A percentile compares a stretch with the other conserved stretches of the same genome.
Conservation (phyloP, 2,113 vertebrate genomes). For the Crotalus tigris region DNA sequence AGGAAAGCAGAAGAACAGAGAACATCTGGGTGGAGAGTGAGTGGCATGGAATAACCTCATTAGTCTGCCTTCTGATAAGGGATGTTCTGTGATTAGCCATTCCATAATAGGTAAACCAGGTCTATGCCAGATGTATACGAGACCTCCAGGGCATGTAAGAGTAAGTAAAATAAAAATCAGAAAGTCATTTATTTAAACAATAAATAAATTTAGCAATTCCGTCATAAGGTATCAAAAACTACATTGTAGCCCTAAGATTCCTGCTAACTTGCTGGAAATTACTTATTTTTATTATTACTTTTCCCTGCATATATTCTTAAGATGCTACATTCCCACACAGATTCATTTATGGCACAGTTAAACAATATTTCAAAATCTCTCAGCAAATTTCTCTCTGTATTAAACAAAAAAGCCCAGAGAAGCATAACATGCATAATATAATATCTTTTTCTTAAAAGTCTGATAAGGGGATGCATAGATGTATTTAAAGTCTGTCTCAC, state of each 20-base stretch:
- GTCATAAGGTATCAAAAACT: background rate
- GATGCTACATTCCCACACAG: background rate
- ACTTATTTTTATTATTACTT: background rate
- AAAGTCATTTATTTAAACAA: constrained; percentile 24
- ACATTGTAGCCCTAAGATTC: background rate
- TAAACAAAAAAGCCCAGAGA: constrained; percentile 1
- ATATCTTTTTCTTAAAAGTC: constrained; percentile 31
- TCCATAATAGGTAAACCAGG: background rate
- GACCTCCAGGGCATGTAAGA: background rate
- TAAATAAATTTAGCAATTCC: background rate
- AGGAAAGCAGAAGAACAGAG: background rate
- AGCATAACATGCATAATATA: constrained; percentile 49
- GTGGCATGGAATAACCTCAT: too few relatives aligned
- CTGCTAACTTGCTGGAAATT: background rate
- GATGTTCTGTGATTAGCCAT: background rate
- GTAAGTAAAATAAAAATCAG: background rate
- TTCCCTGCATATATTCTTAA: background rate
- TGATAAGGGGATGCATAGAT: constrained; percentile 46
- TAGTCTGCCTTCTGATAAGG: too few relatives aligned
- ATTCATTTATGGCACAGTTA: background rate
- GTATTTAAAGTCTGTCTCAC: constrained; percentile 54
- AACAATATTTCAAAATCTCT: background rate
- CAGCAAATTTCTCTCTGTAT: background rate
- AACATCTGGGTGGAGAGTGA: background rate
- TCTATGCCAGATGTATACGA: background rate